Conservation (phyloP, 1,140 invertebrate genomes). For the Antheraea mylitta region DNA sequence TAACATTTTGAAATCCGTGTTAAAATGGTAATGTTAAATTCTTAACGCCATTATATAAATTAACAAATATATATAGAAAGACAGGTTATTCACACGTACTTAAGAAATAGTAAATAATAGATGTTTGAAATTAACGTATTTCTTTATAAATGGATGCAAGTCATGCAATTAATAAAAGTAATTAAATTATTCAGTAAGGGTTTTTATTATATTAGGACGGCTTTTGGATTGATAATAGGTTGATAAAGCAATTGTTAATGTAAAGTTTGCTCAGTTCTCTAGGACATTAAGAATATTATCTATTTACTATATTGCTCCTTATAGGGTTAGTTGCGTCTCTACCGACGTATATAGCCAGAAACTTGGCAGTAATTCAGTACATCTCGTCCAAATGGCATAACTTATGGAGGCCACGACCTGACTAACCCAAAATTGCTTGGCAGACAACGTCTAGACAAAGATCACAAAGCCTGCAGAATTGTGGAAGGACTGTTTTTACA, state of each 20-base stretch:
- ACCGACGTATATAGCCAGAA: constrained; percentile 54
- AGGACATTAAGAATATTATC: not conserved
- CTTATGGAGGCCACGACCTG: constrained; percentile 57
- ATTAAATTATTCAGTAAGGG: too few species aligned
- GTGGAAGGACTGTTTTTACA: constrained; percentile 7
- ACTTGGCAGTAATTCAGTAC: constrained; percentile 59
- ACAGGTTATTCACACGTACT: too few species aligned
- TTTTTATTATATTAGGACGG: too few species aligned
- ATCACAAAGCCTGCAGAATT: not conserved
- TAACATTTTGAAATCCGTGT: too few species aligned
- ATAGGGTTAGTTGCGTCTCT: constrained; percentile 28
- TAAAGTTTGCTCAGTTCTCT: not conserved
- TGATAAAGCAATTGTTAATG: not conserved
- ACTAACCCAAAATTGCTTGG: constrained; percentile 67
- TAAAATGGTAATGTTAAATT: too few species aligned
- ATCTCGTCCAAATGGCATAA: constrained; percentile 63
- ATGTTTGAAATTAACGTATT: too few species aligned
- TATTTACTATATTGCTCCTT: not conserved
- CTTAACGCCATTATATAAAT: too few species aligned
- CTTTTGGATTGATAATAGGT: not conserved
- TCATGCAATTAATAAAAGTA: too few species aligned
- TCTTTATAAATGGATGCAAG: too few species aligned
- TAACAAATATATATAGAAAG: too few species aligned
- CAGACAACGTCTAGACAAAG: constrained; percentile 32
- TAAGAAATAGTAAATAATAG: too few species aligned